Base-by-base conservation (phyloP, 92 coral and sea anemone species). In the Porites lobata region DNA sequence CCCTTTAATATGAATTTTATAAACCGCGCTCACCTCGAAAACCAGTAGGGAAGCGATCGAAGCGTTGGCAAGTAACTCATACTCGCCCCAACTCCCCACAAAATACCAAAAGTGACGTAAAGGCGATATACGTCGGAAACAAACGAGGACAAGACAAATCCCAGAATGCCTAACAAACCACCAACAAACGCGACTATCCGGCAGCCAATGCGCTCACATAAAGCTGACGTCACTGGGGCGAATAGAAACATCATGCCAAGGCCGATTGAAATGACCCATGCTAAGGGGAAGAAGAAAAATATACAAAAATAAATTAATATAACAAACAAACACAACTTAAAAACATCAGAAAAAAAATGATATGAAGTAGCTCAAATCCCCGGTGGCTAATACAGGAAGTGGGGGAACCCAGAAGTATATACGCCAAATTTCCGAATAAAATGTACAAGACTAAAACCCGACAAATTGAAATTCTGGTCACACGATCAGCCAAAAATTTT, bases 201-300 rank as follows among this genome's bases (percentile, higher is more conserved):
- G 67, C 95, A 96, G 67, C 99, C 99, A 93, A 92, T 69, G 86
- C 96, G 97, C 85, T 96, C 99, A 67, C 99, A 93, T 83, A 96
- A 47, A 18, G 98, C 91, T 50, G 99, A 96, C 70, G 99, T 92
- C 83, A 96, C 86, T 61, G 99, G 99, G 72, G 96, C 93, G 71
- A 94, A 96, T 7, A 96, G 92, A 78, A 96, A 96, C 99, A 96
- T 96, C 94, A 93, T 93, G 2, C 99, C 99, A 38, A 96, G 92
- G 61, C 98, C 99, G 26, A 96, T 92, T 50, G 99, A 96, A 54
- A 95, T 67, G 21, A 96, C 99, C 98, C 98, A 96, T 9, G 96
- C 99, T 96, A 69, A 77, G 81, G 50, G 58, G 61, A 20, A 76
- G 20, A n/a, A 20, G 18, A 3, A 79, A 18, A 14, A 52, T 2